Conservation (phyloP, 2,113 vertebrate species). For the Dromaius novaehollandiae region DNA sequence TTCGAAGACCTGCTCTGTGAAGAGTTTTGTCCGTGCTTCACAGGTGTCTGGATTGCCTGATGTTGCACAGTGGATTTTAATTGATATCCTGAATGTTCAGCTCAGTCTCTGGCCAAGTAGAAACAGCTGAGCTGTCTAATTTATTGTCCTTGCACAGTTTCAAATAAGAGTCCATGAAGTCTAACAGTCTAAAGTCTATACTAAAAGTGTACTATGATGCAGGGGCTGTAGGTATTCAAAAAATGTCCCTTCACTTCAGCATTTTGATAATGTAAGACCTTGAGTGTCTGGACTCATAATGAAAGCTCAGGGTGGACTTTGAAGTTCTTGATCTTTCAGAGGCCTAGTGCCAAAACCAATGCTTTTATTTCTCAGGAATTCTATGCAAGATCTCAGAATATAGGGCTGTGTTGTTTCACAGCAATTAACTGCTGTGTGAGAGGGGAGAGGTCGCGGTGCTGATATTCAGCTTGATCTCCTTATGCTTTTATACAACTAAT, state of each 20-base stretch:
- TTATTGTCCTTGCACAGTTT: not conserved
- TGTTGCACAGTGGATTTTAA: not conserved
- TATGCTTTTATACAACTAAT: rapidly evolving
- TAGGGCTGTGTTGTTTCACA: too few species aligned
- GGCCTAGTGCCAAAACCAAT: too few species aligned
- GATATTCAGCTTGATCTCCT: not conserved
- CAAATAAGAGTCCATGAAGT: not conserved
- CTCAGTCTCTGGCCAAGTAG: not conserved
- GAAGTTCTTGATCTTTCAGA: too few species aligned
- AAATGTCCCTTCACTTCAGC: too few species aligned
- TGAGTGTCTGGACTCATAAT: too few species aligned
- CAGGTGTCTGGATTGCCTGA: not conserved
- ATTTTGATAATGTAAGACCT: too few species aligned
- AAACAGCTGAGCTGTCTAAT: not conserved
- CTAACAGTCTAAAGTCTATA: not conserved
- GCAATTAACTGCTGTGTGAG: too few species aligned
- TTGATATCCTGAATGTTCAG: not conserved
- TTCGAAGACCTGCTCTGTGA: not conserved
- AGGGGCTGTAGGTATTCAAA: not conserved
- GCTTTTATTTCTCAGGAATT: too few species aligned
- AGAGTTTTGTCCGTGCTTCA: not conserved
- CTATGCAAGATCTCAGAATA: too few species aligned
- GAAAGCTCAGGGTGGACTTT: too few species aligned
- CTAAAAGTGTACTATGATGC: too few species aligned
- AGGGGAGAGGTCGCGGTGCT: too few species aligned